Evolutionary conservation across 2,113 vertebrate genomes (phyloP), one percentile per base, ranked within the genome.

Genomic region (Lepus europaeus): DNA sequence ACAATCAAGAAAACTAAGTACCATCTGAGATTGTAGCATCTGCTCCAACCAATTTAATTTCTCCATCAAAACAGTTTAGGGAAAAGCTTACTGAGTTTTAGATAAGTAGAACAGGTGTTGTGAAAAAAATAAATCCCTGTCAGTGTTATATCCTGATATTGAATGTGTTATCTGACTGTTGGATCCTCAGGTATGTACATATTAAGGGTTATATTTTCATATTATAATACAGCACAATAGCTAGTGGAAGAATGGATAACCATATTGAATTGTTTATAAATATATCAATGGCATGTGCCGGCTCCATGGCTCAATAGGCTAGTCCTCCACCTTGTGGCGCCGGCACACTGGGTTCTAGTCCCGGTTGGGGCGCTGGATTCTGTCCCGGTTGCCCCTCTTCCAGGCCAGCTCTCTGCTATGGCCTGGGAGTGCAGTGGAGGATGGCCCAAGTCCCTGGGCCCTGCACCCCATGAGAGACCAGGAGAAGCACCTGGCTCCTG

Each of bases 11-110:
- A 83, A 87, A 13, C 29, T 87, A 84, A 90, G 77, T 84, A 90
- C 93, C 81, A 89, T 14, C 33, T 64, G 51, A 93, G 92, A 96
- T 36, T 93, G 63, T 22, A 79, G 49, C 91, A 97, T 84, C 82
- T 98, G 63, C 36, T 95, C 86, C 61, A 0, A 6, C 9, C 85
- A 49, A 90, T 96, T 97, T 97, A 86, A 96, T 96, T 96, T 82
- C 27, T 22, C 1, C 86, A 16, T 81, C 53, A n/a, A 59, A 66
- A 77, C 59, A 87, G 36, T 87, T 79, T 79, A 73, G 56, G 93
- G 36, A 23, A 97, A 90, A 80, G 20, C n/a, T 0, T 31, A 61
- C 96, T 94, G 74, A 82, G 69, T 27, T 31, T 81, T n/a, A 92
- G 49, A 88, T 87, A 88, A 64, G 77, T 29, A 90, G 92, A 97